Base-by-base conservation (phyloP, 2,113 vertebrate species). In the Aspidoscelis tigris region DNA sequence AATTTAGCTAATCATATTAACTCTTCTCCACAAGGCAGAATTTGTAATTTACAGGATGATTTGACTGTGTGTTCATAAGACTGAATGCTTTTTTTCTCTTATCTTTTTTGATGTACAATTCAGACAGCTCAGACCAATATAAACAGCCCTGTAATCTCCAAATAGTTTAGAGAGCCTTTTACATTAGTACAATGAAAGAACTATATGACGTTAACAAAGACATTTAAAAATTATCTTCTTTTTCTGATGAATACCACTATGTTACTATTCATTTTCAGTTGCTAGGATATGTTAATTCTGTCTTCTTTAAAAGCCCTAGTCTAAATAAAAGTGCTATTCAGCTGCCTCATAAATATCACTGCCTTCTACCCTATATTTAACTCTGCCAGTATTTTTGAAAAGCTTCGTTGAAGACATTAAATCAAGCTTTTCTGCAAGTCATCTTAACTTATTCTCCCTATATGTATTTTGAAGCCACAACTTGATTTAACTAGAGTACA, bases 121-220 rank as follows among this genome's bases (percentile, higher is more conserved):
- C 76, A 71, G 79, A 89, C 88, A 95, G 95, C 84, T 85, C 86
- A 93, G 84, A 89, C 89, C 86, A 92, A 86, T 79, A 84, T 81
- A 91, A 93, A 84, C 78, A 86, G 65, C 66, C 85, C 75, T 84
- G 58, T 66, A 92, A 91, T 93, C 92, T 93, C 92, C 92, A 81
- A 73, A 9, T 3, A 5, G 88, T 88, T 91, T 87, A 90, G 87
- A 81, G 80, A 33, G 22, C 33, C 82, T 86, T 76, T 61, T 1
- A 43, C 14, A 22, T 87, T 71, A 58, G 58, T 86, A 77, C 64
- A 81, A 66, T 1, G 1, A 24, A 39, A 85, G 76, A 87, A 88
- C 81, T 83, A 76, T 88, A 64, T 79, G 89, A 76, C 86, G 39
- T 89, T 91, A 92, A 85, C 66, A 55, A 85, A 76, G 78, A 81